Conservation (phyloP, 2,113 vertebrate genomes). For the Ifrita kowaldi region DNA sequence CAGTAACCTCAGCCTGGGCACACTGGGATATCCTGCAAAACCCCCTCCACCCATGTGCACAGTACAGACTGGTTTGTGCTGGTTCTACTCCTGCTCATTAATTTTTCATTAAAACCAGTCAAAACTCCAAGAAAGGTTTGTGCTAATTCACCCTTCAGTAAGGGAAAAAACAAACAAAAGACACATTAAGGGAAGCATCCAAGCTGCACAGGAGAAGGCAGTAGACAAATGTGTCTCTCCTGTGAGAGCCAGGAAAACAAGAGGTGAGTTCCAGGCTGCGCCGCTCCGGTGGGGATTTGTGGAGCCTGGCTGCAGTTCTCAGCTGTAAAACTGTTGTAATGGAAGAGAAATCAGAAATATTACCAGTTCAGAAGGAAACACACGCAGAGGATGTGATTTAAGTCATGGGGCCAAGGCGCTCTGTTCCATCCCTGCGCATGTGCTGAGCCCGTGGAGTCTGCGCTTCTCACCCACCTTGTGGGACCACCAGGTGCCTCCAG, state of each 20-base stretch:
- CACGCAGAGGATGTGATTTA: not conserved
- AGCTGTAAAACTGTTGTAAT: not conserved
- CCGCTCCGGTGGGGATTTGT: fast-evolving
- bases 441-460: not conserved
- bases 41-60: not conserved
- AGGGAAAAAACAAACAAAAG: not conserved
- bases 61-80: not conserved
- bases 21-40: not conserved
- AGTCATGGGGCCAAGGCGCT: not conserved
- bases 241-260: fast-evolving
- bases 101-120: not conserved
- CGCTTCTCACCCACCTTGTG: not conserved
- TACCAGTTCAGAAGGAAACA: not conserved
- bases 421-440: not conserved
- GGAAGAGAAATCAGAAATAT: not conserved
- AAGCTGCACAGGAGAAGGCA: not conserved
- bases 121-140: not conserved
- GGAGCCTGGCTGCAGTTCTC: not conserved
- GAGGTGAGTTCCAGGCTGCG: not conserved
- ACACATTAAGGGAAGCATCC: not conserved
- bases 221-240: not conserved
- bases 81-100: not conserved
- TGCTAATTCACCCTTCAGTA: not conserved
- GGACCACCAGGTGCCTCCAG: not conserved
- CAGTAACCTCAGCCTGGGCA: not conserved